A percentile compares a stretch with the other conserved stretches of the same genome.
phyloP scores from a whole-genome alignment of 2,797 vertebrate genomes.

The Poecilia wingei region DNA sequence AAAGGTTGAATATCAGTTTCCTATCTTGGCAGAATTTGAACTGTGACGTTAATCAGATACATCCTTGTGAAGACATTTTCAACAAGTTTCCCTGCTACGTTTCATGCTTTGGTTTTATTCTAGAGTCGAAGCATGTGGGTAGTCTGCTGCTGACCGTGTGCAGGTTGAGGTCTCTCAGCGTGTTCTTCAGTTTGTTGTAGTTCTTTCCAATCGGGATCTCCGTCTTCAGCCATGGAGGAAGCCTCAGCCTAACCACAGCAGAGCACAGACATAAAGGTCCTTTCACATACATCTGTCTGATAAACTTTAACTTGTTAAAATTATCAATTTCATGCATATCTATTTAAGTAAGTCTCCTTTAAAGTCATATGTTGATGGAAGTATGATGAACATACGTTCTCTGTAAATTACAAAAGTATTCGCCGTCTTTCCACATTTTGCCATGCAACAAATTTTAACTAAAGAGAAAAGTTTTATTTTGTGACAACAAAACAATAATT shows the following conservation, averaged over 20 bases:
- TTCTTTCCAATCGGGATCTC: slow-evolving; percentile 97
- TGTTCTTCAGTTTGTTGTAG: slow-evolving; percentile 93
- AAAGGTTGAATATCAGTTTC: no score
- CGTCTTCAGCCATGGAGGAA: slow-evolving; percentile 97
- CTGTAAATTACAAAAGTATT: background rate
- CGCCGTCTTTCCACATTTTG: background rate
- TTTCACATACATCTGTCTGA: background rate
- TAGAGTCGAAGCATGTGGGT: background rate
- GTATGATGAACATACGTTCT: background rate
- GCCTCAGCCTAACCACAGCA: slow-evolving; percentile 81
- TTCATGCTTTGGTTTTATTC: background rate
- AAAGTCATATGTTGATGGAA: background rate
- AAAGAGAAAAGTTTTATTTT: background rate
- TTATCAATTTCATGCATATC: background rate
- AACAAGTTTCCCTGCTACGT: background rate
- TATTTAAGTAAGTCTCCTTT: background rate
- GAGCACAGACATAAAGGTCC: background rate
- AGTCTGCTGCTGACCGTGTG: slow-evolving; percentile 86
- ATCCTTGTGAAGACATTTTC: background rate
- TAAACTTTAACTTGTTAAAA: background rate
- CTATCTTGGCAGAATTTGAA: background rate
- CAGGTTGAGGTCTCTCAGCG: slow-evolving; percentile 91
- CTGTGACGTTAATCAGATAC: background rate
- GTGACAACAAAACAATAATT: background rate
- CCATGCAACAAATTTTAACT: background rate